A percentile compares a stretch with the other conserved stretches of the same genome.
phyloP scores from a whole-genome alignment of 2,888 invertebrate genomes.

The Steinernema carpocapsae region DNA sequence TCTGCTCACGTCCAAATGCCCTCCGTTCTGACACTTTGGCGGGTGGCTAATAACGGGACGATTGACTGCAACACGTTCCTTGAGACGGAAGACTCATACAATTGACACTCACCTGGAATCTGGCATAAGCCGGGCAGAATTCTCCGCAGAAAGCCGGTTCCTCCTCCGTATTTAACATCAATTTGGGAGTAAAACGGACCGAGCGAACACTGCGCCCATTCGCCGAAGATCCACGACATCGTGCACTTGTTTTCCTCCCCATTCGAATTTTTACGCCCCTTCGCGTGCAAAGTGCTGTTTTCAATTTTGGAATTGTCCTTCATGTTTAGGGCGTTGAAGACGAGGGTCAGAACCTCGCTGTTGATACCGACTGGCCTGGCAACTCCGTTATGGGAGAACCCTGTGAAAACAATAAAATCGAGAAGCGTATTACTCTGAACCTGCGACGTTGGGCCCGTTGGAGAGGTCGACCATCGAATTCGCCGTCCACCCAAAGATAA shows the following conservation, averaged over 20 bases:
- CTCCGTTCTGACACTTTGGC: neutral
- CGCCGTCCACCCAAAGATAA: constrained; percentile 1
- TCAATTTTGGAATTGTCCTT: neutral
- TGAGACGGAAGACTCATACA: neutral
- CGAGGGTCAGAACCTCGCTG: neutral
- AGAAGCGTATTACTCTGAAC: constrained; percentile 1
- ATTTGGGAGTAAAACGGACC: neutral
- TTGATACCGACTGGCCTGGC: neutral
- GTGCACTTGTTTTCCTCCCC: neutral
- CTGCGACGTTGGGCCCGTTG: neutral
- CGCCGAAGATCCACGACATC: constrained; percentile 16
- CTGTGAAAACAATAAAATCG: neutral
- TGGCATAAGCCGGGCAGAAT: constrained; percentile 38
- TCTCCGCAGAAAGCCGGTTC: constrained; percentile 2
- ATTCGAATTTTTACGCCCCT: neutral
- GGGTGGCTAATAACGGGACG: neutral
- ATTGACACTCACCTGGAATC: constrained; percentile 11
- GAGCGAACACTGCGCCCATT: neutral
- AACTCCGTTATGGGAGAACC: neutral
- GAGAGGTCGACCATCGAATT: neutral
- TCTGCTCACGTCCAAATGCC: neutral
- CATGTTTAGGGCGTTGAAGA: constrained; percentile 8
- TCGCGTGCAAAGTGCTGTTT: neutral
- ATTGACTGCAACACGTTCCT: neutral
- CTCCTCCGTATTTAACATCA: neutral